These are phyloP conservation scores for Rachycentron canadum DNA, from an alignment of 2,797 vertebrate species.

Conservation along the genomic window DNA sequence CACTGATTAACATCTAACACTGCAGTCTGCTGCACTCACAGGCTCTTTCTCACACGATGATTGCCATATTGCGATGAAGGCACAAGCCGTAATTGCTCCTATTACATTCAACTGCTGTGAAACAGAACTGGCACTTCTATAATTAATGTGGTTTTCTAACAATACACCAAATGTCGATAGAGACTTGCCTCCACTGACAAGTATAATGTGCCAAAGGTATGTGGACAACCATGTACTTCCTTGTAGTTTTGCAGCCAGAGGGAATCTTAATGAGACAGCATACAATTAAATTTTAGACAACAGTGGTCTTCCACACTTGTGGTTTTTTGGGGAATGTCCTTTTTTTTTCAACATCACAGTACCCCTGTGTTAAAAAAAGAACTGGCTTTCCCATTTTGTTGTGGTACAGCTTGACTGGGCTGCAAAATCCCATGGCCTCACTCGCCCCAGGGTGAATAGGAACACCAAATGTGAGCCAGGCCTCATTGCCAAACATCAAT, in stretches of 20 bases:
- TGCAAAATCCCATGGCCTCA: too few species aligned
- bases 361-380: background rate
- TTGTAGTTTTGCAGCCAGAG: background rate
- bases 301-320: background rate
- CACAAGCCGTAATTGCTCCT: slow-evolving; percentile 15
- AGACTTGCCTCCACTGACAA: background rate
- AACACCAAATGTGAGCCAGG: background rate
- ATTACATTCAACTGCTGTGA: slow-evolving; percentile 6
- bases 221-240: background rate
- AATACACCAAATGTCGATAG: background rate
- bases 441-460: background rate
- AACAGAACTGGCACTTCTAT: background rate
- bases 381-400: background rate
- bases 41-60: slow-evolving; percentile 20
- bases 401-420: background rate
- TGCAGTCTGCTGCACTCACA: slow-evolving; percentile 26
- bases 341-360: background rate
- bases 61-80: slow-evolving; percentile 6
- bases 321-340: too few species aligned
- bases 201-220: background rate
- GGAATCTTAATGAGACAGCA: background rate
- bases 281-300: background rate
- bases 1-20: slow-evolving; percentile 48
- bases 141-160: background rate
- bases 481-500: background rate